Conservation (phyloP, 1,140 invertebrate species). For the Myzus persicae region DNA sequence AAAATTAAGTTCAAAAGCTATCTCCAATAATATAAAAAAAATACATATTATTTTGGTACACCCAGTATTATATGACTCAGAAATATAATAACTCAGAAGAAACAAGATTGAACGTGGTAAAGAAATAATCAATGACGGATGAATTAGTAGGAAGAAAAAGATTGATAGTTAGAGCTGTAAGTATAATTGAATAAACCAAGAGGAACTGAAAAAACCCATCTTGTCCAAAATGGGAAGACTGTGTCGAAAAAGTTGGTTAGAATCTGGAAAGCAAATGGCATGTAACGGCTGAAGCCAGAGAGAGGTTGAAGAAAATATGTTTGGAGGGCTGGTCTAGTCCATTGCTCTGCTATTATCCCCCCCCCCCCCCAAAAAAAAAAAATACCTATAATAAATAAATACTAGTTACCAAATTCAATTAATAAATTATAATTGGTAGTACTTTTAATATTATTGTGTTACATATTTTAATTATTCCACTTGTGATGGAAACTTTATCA, state of each 20-base stretch:
- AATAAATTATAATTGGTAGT: no score
- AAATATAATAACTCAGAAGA: no score
- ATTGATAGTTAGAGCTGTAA: neutral
- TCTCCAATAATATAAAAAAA: neutral
- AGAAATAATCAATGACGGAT: neutral
- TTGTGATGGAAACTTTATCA: neutral
- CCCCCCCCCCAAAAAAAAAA: no score
- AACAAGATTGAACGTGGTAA: no score
- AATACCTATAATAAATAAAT: no score
- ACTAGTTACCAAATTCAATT: no score
- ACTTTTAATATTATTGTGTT: no score
- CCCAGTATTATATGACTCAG: neutral
- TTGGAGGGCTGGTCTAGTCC: neutral
- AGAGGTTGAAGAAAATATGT: neutral
- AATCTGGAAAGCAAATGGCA: no score
- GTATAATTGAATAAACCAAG: neutral
- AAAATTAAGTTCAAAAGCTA: no score
- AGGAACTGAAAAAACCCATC: neutral
- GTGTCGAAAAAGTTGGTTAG: neutral
- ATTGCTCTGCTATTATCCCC: neutral
- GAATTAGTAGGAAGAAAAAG: no score
- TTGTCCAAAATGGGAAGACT: neutral
- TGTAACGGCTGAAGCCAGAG: neutral
- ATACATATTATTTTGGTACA: neutral
- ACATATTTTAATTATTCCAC: neutral